phyloP scores from a whole-genome alignment of 2,113 vertebrate genomes.

The Pomatostomus ruficeps region DNA sequence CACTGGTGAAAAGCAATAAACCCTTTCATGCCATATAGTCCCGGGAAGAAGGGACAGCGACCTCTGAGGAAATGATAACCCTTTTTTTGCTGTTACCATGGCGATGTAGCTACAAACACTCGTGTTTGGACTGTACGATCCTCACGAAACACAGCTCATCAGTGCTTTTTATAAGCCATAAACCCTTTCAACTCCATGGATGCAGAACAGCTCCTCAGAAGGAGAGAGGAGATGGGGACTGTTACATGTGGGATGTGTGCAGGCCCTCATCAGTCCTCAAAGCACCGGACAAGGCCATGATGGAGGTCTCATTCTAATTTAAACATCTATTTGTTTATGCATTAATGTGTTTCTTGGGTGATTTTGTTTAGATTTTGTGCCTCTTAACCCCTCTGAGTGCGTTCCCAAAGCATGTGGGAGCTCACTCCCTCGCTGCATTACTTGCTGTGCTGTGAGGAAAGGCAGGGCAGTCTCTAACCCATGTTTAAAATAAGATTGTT shows the following conservation, averaged over 20 bases:
- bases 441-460: background rate
- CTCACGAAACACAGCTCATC: conserved; percentile 7
- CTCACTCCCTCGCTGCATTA: background rate
- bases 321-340: conserved; percentile 38
- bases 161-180: background rate
- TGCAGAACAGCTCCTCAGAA: conserved; percentile 78
- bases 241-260: conserved; percentile 29
- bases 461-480: background rate
- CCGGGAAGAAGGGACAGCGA: background rate
- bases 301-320: conserved; percentile 63
- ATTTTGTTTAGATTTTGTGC: conserved; percentile 47
- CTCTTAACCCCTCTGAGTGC: background rate
- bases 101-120: conserved; percentile 43
- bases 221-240: conserved; percentile 66
- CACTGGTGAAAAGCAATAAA: conserved; percentile 3
- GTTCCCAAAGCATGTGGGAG: background rate
- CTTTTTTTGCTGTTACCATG: conserved; percentile 39
- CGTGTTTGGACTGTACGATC: background rate
- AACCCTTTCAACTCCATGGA: conserved; percentile 41
- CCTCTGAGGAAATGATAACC: background rate
- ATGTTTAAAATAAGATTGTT: conserved; percentile 45
- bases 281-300: conserved; percentile 53
- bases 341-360: conserved; percentile 29
- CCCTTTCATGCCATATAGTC: background rate
- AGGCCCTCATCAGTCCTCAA: conserved; percentile 56